Base-by-base conservation (phyloP, 2,797 vertebrate species). In the Clarias fuscus region DNA sequence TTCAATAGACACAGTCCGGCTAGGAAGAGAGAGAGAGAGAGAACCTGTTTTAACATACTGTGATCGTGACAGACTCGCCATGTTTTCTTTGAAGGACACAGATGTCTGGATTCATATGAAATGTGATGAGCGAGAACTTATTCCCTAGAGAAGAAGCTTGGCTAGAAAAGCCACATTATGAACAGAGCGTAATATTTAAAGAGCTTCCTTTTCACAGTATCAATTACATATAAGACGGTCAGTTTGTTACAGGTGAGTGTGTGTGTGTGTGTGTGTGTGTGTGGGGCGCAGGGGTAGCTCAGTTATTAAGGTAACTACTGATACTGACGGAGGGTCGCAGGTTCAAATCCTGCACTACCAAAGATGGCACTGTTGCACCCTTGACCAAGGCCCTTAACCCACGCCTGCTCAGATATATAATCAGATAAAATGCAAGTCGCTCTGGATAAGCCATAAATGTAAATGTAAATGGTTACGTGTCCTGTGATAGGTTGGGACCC, bases 201-300 rank as follows among this genome's bases (percentile, higher is more conserved):
- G 30, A 86, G 10, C 18, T 70, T 40, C 4, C 24, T 30, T 61
- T 84, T 87, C 86, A 87, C 86, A 87, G 86, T 84, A 87, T 87
- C 82, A 71, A 79, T 79, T 53, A 62, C 33, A 30, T 68, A 83
- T 33, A 67, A 62, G 27, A 58, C 5, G 18, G 56, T 56, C 67
- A 71, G 67, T 30, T 24, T 48, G 24, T 61, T n/a, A 87, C 20
- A 27, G 15, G 13, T n/a, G 62, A n/a, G 62, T 65, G 20, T 67
- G 65, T 13, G 65, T 5, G 30, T 11, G 48, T 48, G 48, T 11
- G 48, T 48, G 48, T 37, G 30, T 11, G 48, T 48, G 48, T 11
- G 48, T 48, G 48, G 4, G 48, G 48, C 43, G 43, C 10, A 11
- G 8, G 8, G 8, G 1, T 11, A 11, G 43, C 48, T 11, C 48